Conservation (phyloP, 1,140 invertebrate genomes). For the Drosophila sucinea region DNA sequence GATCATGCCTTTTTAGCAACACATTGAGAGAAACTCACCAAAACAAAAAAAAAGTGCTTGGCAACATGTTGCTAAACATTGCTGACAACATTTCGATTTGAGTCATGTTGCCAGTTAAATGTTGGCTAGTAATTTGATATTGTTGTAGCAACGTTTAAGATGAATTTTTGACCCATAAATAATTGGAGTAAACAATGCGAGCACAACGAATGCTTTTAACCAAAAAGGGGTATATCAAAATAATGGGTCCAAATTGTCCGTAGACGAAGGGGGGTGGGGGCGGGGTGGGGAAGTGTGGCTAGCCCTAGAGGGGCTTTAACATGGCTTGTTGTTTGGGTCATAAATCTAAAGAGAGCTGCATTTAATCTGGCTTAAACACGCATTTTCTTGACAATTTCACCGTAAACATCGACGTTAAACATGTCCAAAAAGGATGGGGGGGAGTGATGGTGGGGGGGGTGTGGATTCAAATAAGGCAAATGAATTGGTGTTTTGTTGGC, state of each 20-base stretch:
- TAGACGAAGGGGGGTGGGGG: background rate
- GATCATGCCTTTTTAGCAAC: slow-evolving; percentile 31
- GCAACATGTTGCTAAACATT: slow-evolving; percentile 48
- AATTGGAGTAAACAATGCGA: slow-evolving; percentile 71
- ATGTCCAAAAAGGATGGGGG: slow-evolving; percentile 33
- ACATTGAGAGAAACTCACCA: slow-evolving; percentile 27
- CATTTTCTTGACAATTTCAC: slow-evolving; percentile 80
- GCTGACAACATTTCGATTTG: background rate
- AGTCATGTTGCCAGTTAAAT: background rate
- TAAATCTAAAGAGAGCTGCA: slow-evolving; percentile 67
- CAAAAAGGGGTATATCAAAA: slow-evolving; percentile 2
- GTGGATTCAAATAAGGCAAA: slow-evolving; percentile 24
- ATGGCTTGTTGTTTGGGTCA: slow-evolving; percentile 37
- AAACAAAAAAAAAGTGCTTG: background rate
- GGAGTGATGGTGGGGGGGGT: background rate
- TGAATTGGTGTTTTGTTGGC: slow-evolving; percentile 37
- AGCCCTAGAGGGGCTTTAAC: slow-evolving; percentile 7
- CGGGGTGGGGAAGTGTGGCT: background rate
- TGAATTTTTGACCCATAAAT: slow-evolving; percentile 72
- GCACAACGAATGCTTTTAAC: slow-evolving; percentile 44
- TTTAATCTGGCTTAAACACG: slow-evolving; percentile 79
- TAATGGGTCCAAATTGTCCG: slow-evolving; percentile 25
- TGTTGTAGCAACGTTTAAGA: slow-evolving; percentile 2
- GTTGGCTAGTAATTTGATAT: slow-evolving; percentile 46
- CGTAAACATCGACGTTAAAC: slow-evolving; percentile 64